These are phyloP conservation scores for Therioaphis trifolii DNA, from an alignment of 2,888 invertebrate genomes.

Conservation along the genomic window DNA sequence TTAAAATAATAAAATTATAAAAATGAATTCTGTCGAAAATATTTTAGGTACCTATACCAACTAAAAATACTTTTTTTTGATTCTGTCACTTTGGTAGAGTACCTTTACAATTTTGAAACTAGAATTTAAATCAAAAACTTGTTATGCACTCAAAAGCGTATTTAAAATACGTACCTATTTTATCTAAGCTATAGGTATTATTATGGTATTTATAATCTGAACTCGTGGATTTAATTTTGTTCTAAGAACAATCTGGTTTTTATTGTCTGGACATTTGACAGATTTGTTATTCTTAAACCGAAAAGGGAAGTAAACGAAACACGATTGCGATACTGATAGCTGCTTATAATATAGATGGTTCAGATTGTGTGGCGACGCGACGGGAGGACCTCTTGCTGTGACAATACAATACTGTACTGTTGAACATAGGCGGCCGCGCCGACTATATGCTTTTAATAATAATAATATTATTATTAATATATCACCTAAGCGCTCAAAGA, in stretches of 20 bases:
- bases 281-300: constrained; percentile 21
- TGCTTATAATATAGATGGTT: constrained; percentile 25
- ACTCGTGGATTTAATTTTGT: too few species aligned
- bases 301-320: not conserved
- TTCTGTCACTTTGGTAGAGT: too few species aligned
- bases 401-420: constrained; percentile 16
- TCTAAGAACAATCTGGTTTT: constrained; percentile 6
- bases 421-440: constrained; percentile 1
- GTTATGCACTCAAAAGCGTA: too few species aligned
- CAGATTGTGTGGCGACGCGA: constrained; percentile 17
- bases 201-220: too few species aligned
- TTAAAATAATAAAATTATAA: not conserved
- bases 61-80: not conserved
- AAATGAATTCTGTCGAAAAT: not conserved
- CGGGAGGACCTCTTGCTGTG: constrained; percentile 56
- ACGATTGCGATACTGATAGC: constrained; percentile 27
- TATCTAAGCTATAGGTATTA: too few species aligned
- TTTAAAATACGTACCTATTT: too few species aligned
- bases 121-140: too few species aligned
- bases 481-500: constrained; percentile 42
- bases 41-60: not conserved
- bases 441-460: constrained; percentile 43
- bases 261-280: not conserved
- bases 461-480: constrained; percentile 44
- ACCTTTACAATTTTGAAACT: not conserved